Percentiles rank a stretch among this genome's conserved stretches.
These are phyloP conservation scores for Procavia capensis DNA, from an alignment of 2,113 vertebrate genomes.

Conservation along the genomic window DNA sequence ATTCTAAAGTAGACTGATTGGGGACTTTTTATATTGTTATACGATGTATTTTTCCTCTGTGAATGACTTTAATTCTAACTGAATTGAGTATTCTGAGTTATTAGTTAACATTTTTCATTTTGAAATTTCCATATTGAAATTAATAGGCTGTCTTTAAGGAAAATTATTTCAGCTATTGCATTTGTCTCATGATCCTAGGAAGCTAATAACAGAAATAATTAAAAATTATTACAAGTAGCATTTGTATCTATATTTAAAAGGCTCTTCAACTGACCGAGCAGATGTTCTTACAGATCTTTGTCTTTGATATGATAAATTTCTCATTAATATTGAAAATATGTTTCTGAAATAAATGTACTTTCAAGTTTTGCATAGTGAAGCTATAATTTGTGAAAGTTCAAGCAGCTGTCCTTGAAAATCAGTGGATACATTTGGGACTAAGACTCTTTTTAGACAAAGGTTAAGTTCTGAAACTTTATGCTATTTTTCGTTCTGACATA, in stretches of 20 bases:
- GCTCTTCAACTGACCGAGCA: conserved; percentile 67
- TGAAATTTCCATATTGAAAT: conserved; percentile 60
- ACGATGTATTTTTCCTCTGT: conserved; percentile 10
- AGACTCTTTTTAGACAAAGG: conserved; percentile 45
- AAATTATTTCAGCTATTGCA: conserved; percentile 49
- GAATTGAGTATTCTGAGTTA: conserved; percentile 53
- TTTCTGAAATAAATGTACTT: conserved; percentile 36
- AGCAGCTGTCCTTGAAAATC: conserved; percentile 54
- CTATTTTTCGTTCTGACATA: conserved; percentile 25
- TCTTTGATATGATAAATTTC: conserved; percentile 71
- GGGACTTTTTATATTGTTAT: conserved; percentile 14
- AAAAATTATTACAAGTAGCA: conserved; percentile 54
- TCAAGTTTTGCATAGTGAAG: conserved; percentile 38
- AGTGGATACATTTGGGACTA: conserved; percentile 63
- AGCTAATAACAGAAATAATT: conserved; percentile 61
- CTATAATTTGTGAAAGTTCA: conserved; percentile 59
- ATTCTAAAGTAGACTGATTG: conserved; percentile 48
- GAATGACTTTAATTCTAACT: conserved; percentile 56
- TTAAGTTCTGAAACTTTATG: conserved; percentile 33
- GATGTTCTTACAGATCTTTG: conserved; percentile 77
- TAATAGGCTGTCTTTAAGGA: conserved; percentile 58
- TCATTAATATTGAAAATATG: conserved; percentile 67
- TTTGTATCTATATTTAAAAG: conserved; percentile 75
- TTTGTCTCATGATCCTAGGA: conserved; percentile 31
- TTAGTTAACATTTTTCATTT: conserved; percentile 63